These are phyloP conservation scores for Drosophila multiciliata DNA, from an alignment of 2,888 invertebrate species.

Conservation along the genomic window DNA sequence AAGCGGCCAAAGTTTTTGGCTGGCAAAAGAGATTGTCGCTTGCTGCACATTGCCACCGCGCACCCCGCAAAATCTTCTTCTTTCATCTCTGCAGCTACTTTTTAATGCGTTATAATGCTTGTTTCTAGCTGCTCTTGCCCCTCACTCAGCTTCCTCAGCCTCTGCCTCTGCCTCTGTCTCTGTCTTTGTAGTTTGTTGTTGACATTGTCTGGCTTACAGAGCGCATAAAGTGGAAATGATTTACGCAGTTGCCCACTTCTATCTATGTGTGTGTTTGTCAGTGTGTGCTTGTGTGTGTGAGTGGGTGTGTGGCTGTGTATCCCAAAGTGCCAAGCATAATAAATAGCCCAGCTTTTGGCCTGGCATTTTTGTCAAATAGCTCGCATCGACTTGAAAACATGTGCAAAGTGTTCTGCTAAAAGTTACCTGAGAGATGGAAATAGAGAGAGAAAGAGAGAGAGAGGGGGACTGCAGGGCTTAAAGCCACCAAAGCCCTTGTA, in stretches of 20 bases:
- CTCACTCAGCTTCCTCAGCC: neutral
- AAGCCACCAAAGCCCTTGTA: conserved; percentile 9
- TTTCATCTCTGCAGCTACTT: conserved; percentile 47
- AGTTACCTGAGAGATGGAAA: conserved; percentile 49
- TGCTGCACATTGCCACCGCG: conserved; percentile 10
- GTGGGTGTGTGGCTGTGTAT: conserved; percentile 23
- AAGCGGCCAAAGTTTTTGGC: conserved; percentile 78
- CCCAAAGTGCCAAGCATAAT: conserved; percentile 64
- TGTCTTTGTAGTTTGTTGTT: conserved; percentile 77
- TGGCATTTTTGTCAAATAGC: conserved; percentile 76
- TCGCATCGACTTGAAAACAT: conserved; percentile 55
- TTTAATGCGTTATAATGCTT: conserved; percentile 73
- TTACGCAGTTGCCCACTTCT: conserved; percentile 71
- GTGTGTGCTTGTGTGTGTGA: conserved; percentile 18
- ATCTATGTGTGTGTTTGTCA: conserved; percentile 19
- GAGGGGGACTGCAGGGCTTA: conserved; percentile 20
- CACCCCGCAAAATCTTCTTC: neutral
- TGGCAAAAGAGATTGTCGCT: conserved; percentile 64
- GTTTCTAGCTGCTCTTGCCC: conserved; percentile 29
- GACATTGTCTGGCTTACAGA: conserved; percentile 79
- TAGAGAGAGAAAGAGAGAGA: neutral
- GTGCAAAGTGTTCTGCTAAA: conserved; percentile 66
- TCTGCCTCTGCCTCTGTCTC: conserved; percentile 1
- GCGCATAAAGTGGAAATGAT: conserved; percentile 79
- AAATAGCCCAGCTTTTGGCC: conserved; percentile 73